These are phyloP conservation scores for Mormyrus proboscirostris DNA, from an alignment of 2,797 vertebrate genomes.

Conservation along the genomic window DNA sequence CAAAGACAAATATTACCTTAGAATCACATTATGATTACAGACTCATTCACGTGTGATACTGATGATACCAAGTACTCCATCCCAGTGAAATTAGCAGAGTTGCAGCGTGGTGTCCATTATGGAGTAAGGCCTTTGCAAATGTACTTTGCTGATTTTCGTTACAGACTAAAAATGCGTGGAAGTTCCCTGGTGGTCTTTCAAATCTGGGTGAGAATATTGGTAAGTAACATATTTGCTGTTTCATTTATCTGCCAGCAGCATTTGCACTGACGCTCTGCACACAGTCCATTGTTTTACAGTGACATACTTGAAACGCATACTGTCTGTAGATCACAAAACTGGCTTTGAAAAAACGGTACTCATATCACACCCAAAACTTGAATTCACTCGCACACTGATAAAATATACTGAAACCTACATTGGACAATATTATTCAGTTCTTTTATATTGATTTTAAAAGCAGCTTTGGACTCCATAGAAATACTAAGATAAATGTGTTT, in stretches of 20 bases:
- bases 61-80: background rate
- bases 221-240: slow-evolving; percentile 52
- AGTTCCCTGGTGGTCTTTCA: slow-evolving; percentile 89
- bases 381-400: slow-evolving; percentile 7
- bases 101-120: background rate
- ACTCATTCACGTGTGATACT: slow-evolving; percentile 24
- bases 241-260: background rate
- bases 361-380: slow-evolving; percentile 9
- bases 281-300: background rate
- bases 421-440: background rate
- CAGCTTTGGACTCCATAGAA: slow-evolving; percentile 46
- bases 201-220: slow-evolving; percentile 89
- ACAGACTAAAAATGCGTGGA: slow-evolving; percentile 83
- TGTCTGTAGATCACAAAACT: background rate
- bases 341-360: background rate
- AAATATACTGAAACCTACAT: slow-evolving; percentile 8
- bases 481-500: slow-evolving; percentile 11
- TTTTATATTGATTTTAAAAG: slow-evolving; percentile 39
- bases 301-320: background rate
- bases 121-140: background rate
- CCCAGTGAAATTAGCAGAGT: background rate
- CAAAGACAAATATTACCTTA: background rate
- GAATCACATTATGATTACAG: slow-evolving; percentile 25
- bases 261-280: background rate
- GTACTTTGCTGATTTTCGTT: slow-evolving; percentile 37